Base-by-base conservation (phyloP, 2,113 vertebrate species). In the Maccullochella peelii region DNA sequence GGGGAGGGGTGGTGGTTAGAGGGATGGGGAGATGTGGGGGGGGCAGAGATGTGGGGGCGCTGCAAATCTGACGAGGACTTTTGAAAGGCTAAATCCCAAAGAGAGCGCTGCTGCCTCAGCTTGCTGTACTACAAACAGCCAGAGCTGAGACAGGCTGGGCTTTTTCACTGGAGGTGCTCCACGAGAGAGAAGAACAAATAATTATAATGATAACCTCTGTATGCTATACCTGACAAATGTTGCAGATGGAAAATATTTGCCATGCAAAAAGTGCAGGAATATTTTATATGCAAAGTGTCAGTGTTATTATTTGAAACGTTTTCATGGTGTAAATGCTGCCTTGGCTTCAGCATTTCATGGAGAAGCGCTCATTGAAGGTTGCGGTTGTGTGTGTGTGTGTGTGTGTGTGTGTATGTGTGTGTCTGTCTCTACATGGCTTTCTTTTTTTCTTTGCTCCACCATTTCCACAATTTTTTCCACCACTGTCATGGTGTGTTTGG, bases 51-150 rank as follows among this genome's bases (percentile, higher is more conserved):
- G 91, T 92, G 92, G 91, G 89, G 92, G 93, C 82, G 82, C 91
- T 89, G 92, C 91, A 94, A 95, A 93, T 95, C 92, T 94, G 92
- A 93, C 81, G 92, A 94, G 88, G 94, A 94, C 92, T 95, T 95
- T 93, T 92, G 90, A 91, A 96, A 97, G 95, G 93, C 92, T 93
- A 85, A 92, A 93, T 93, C 94, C 94, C 88, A 91, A 93, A 93
- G 92, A 92, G 87, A 90, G 83, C 55, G 62, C 73, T 72, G 89
- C 89, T 88, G 90, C 89, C 86, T 91, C 73, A 82, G 79, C 79
- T 79, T 79, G 77, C 84, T 86, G 84, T 85, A 84, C 89, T 88
- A 88, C 90, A 91, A 90, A 92, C 89, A 93, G 84, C 78, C 85
- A 69, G 85, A 82, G 85, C 83, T 23, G 83, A 88, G 84, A 66